Conservation (phyloP, 2,113 vertebrate species). For the Dromiciops gliroides region DNA sequence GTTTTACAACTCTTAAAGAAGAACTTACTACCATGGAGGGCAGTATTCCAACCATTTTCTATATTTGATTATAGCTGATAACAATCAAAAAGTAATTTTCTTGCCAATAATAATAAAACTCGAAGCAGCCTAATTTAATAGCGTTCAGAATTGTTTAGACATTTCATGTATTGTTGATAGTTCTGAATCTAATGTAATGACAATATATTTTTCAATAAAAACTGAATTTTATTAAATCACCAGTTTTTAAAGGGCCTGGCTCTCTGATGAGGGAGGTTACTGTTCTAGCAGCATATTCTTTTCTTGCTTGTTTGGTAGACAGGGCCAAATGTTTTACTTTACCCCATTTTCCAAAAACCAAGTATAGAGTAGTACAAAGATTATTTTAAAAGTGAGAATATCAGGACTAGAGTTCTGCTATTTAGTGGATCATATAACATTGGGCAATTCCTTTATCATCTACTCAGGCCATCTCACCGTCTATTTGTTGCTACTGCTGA, state of each 20-base stretch:
- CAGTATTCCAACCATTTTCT: constrained; percentile 81
- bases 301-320: constrained; percentile 45
- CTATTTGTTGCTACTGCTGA: neutral
- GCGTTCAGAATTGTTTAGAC: constrained; percentile 79
- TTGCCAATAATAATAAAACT: constrained; percentile 86
- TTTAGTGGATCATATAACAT: neutral
- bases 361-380: neutral
- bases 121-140: constrained; percentile 80
- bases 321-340: neutral
- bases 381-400: neutral
- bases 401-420: neutral
- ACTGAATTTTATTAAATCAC: constrained; percentile 49
- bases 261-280: constrained; percentile 46
- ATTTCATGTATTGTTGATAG: constrained; percentile 78
- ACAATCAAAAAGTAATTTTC: constrained; percentile 82
- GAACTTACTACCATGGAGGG: constrained; percentile 68
- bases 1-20: constrained; percentile 18
- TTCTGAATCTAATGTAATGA: constrained; percentile 1
- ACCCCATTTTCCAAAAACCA: neutral
- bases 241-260: constrained; percentile 38
- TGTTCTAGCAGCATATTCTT: constrained; percentile 27
- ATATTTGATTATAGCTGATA: constrained; percentile 90
- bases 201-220: constrained; percentile 52
- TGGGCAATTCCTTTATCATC: neutral
- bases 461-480: neutral